Evolutionary conservation across 2,113 vertebrate species (phyloP), one percentile per base, ranked within the genome.

Genomic region (Leptobrachium leishanense): DNA sequence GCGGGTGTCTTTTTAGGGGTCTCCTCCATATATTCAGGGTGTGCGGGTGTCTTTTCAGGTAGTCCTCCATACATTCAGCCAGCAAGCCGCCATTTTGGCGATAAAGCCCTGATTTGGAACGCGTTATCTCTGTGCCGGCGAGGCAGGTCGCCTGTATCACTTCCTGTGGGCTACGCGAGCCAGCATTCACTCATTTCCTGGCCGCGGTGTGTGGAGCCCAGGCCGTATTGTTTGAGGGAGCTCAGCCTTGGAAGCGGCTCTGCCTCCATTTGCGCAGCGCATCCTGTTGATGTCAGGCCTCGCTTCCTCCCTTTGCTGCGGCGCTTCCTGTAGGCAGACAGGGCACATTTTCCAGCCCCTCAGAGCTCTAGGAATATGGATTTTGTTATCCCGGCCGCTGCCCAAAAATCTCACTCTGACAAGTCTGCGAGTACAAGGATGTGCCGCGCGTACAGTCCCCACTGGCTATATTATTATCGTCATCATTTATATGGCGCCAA

Each of bases 241-340:
- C 86, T 85, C 77, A 83, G 78, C 8, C 88, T 89, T 81, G 86
- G 84, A 90, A 85, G 86, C 79, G 84, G 79, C 77, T 84, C 85
- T 84, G 83, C 84, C 10, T 59, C 64, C 68, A 83, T 89, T 74
- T 74, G 84, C 84, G 78, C 87, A 84, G 83, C 0, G 4, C 88
- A 93, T 94, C 93, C 93, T 94, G 93, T 94, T 94, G 93, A 92
- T 93, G 87, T 90, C 90, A 90, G 89, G 81, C 12, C 73, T 75
- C 81, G 87, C 88, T 91, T 94, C 93, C 93, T 92, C 87, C 82
- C 80, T 85, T 88, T 90, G 86, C 86, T 89, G 89, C 85, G 6
- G 85, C 83, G 82, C 86, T 92, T 94, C 89, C 92, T 91, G 87
- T 79, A 0, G 1, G 77, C 74, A 73, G 71, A 68, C 75, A 10